Evolutionary conservation across 2,113 vertebrate species (phyloP).

Genomic region (Suncus etruscus): DNA sequence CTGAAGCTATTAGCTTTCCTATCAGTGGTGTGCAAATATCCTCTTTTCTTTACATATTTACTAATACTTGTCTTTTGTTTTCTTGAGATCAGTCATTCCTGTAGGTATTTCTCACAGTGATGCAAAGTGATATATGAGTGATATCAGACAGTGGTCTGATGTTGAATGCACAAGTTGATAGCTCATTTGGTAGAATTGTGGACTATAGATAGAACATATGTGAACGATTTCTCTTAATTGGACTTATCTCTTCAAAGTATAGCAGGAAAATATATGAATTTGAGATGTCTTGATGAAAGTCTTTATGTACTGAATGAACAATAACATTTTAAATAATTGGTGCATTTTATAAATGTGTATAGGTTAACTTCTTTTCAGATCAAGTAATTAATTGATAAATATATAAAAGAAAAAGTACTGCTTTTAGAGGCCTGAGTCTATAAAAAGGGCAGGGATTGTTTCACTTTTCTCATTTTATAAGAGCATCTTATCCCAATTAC

Average conservation of each 20-base stretch:
- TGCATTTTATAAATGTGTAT: slow-evolving; percentile 24
- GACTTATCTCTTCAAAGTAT: neutral
- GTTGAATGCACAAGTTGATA: neutral
- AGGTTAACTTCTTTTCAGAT: neutral
- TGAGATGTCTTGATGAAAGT: slow-evolving; percentile 25
- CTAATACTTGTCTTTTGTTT: neutral
- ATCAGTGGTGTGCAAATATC: neutral
- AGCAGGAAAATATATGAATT: neutral
- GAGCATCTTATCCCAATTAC: slow-evolving; percentile 9
- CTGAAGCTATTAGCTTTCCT: neutral
- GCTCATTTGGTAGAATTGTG: neutral
- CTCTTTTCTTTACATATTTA: neutral
- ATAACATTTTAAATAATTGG: slow-evolving; percentile 42
- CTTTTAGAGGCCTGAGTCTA: too few species aligned
- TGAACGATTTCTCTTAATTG: neutral
- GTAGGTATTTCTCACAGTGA: too few species aligned
- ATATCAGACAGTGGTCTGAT: neutral
- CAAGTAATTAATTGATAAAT: neutral
- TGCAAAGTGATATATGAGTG: too few species aligned
- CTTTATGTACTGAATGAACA: neutral
- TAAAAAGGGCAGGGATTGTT: neutral
- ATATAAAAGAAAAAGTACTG: neutral
- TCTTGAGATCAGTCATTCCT: neutral
- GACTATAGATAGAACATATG: neutral
- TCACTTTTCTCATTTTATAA: slow-evolving; percentile 44